Evolutionary conservation across 1,140 invertebrate species (phyloP), one percentile per base, ranked within the genome.

Genomic region (Micrasema longulum): DNA sequence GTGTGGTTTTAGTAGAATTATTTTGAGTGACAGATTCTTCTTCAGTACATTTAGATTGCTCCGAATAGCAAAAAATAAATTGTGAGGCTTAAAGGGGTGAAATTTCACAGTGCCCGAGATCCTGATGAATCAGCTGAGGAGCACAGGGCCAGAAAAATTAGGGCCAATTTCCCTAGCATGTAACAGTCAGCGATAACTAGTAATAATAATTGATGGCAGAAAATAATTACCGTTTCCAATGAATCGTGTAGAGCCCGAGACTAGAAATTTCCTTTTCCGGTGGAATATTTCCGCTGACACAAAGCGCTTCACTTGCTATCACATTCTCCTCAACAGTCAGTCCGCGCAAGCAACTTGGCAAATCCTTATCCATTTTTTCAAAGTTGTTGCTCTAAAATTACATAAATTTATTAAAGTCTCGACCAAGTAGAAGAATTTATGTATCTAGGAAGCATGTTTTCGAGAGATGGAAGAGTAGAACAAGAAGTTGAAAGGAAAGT

Each of bases 231-330:
- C 93, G 87, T 83, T 87, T 89, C 93, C 93, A 95, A 77, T 87
- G 88, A 18, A 95, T 86, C 1, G 88, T 90, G 80, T 93, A 94
- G 35, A 90, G 84, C 64, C 92, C 93, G 12, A 92, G 86, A 76
- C 86, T 86, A 1, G 86, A 82, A 6, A 86, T 85, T 45, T 84
- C 82, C 73, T 89, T 88, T 72, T 87, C 87, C 26, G 81, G 79
- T 69, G 80, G 80, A n/a, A n/a, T n/a, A 31, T 78, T 82, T 9
- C 82, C 82, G 67, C 80, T 79, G 57, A 85, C 76, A 71, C 82
- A 84, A 41, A 84, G 76, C 16, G 83, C 83, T 80, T 85, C 83
- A 52, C 79, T 81, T 12, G 83, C 81, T 53, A 83, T 75, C 75
- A 83, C 82, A 53, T 80, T 80, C 66, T 85, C 83, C 18, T 80